Evolutionary conservation across 2,113 vertebrate species (phyloP), one percentile per base, ranked within the genome.

Genomic region (Ceuthmochares aereus): DNA sequence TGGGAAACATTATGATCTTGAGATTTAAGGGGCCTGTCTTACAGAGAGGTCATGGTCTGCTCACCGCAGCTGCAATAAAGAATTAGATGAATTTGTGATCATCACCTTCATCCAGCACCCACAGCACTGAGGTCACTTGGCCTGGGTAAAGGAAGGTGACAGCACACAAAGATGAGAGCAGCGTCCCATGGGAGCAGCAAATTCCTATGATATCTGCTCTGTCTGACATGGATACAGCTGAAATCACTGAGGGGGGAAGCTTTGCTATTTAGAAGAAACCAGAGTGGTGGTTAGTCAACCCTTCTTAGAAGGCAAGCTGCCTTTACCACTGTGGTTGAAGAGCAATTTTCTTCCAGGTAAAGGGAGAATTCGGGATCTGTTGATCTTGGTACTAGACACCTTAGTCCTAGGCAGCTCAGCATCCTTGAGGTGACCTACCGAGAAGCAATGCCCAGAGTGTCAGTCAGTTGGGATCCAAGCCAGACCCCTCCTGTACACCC

Each of bases 401-500:
- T 82, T 10, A 34, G 27, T 36, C 9, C 54, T 20, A 47, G 54
- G 36, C 16, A 90, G 34, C 73, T 87, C 43, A 76, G 54, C 34
- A 79, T 7, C 30, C 54, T 63, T 30, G 92, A 79, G 47, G 27
- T 77, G 56, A 63, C 8, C 18, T 49, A 36, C 20, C 42, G 69
- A 62, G 40, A 70, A n/a, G 47, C 70, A 47, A 54, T 2, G 12
- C 6, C 32, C 55, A 62, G 32, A 25, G 15, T 52, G 15, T 25
- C 62, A 75, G 42, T 29, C 84, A 74, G 32, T 43, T 64, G 32
- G 13, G 66, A 52, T 7, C 29, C 7, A 63, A 78, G 49, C 23
- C 36, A 66, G 37, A 17, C 26, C 7, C 34, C 26, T 82, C 36
- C 60, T 87, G 20, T 13, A 51, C 0, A 0, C 30, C 52, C 7